Conservation (phyloP, 2,797 vertebrate genomes). For the Molossus molossus region DNA sequence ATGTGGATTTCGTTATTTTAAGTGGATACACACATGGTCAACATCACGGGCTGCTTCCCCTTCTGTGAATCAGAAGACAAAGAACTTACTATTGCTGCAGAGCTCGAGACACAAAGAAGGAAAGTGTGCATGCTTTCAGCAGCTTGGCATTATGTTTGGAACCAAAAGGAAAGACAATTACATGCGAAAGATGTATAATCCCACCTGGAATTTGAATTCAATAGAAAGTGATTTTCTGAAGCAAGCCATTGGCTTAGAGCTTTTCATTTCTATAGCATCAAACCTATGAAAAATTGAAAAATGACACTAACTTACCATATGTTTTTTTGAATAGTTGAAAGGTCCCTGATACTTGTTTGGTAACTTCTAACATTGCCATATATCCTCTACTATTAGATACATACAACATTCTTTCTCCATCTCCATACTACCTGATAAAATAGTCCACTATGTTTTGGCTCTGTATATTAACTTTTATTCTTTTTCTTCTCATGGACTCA, state of each 20-base stretch:
- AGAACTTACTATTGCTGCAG: accelerated
- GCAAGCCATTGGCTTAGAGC: accelerated
- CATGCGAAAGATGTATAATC: accelerated
- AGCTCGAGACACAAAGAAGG: accelerated
- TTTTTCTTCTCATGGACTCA: neutral
- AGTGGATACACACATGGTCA: accelerated
- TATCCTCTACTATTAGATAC: accelerated
- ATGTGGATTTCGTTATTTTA: accelerated
- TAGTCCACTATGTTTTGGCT: accelerated
- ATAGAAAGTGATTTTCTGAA: accelerated
- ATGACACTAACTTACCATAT: accelerated
- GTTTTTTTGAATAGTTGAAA: accelerated
- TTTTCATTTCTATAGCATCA: neutral
- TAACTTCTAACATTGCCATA: accelerated
- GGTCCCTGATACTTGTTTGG: accelerated
- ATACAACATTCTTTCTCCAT: accelerated
- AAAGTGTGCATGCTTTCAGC: accelerated
- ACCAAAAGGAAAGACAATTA: accelerated
- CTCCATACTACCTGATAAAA: neutral
- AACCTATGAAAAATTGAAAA: neutral
- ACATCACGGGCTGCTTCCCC: accelerated
- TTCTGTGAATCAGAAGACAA: neutral
- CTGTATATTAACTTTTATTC: accelerated
- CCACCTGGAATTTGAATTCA: accelerated
- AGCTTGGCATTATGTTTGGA: accelerated